Conservation (phyloP, 2,888 invertebrate genomes). For the Pachymerium ferrugineum region DNA sequence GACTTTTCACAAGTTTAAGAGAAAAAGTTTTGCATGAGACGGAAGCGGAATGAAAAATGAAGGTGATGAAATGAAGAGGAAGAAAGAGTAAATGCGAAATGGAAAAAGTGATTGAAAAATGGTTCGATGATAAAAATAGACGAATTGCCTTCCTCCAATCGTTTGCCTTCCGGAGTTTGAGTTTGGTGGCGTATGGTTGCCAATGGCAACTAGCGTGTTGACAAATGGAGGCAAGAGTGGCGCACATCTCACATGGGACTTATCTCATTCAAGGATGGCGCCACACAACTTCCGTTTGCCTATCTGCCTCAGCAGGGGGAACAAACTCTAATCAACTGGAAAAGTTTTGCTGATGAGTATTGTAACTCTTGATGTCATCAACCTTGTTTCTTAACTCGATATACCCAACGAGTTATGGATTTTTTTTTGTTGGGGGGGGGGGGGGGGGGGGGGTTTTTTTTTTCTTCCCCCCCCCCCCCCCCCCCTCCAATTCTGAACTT, state of each 20-base stretch:
- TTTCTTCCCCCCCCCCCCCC: no score
- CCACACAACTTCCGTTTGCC: constrained; percentile 3
- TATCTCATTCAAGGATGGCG: constrained; percentile 4
- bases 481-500: no score
- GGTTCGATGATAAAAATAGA: constrained; percentile 13
- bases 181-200: constrained; percentile 3
- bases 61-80: not conserved
- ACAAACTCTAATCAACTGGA: not conserved
- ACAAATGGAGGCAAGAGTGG: not conserved
- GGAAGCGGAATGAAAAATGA: not conserved
- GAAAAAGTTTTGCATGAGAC: not conserved
- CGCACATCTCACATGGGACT: constrained; percentile 4
- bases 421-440: no score
- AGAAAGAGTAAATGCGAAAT: not conserved
- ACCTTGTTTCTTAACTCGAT: no score
- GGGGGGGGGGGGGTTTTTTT: no score
- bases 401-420: no score
- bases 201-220: not conserved
- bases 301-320: not conserved
- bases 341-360: not conserved
- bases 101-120: constrained; percentile 13
- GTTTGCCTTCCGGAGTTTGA: constrained; percentile 4
- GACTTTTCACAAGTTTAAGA: not conserved
- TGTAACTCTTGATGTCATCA: not conserved
- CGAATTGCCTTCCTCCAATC: constrained; percentile 13